Evolutionary conservation across 1,140 invertebrate species (phyloP).

Genomic region (Drosophila bipectinata): DNA sequence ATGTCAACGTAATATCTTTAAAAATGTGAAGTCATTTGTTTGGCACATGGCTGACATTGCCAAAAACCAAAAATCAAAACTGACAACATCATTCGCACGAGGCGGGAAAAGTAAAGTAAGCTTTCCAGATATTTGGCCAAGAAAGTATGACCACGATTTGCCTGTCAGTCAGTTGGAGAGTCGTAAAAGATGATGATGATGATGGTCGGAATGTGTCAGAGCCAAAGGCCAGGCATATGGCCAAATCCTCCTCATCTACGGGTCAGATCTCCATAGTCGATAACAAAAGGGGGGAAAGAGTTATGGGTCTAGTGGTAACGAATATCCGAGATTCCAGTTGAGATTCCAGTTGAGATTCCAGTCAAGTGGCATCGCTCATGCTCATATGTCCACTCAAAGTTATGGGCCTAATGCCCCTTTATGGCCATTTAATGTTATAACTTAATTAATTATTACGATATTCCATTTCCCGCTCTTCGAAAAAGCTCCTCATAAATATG

Average conservation of each 20-base stretch:
- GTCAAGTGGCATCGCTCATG: constrained; percentile 53
- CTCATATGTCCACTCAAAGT: constrained; percentile 68
- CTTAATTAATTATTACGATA: constrained; percentile 80
- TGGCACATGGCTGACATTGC: constrained; percentile 67
- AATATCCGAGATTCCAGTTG: constrained; percentile 51
- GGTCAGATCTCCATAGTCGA: constrained; percentile 43
- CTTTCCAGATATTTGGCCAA: constrained; percentile 25
- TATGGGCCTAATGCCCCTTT: constrained; percentile 78
- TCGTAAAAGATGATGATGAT: constrained; percentile 54
- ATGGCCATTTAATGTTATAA: constrained; percentile 80
- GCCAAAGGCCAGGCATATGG: constrained; percentile 23
- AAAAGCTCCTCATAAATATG: constrained; percentile 54
- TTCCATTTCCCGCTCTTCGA: constrained; percentile 35
- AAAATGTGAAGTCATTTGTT: constrained; percentile 78
- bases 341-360: constrained; percentile 35
- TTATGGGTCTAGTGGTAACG: constrained; percentile 53
- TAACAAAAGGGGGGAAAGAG: constrained; percentile 54
- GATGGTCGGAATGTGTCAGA: constrained; percentile 45
- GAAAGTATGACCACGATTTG: constrained; percentile 43
- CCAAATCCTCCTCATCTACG: constrained; percentile 14
- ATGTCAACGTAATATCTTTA: constrained; percentile 74
- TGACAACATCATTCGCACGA: constrained; percentile 48
- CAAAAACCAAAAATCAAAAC: constrained; percentile 59
- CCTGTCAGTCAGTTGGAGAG: constrained; percentile 27
- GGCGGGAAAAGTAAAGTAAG: constrained; percentile 34